These are phyloP conservation scores for Leptobrachium leishanense DNA, from an alignment of 2,113 vertebrate genomes.

Conservation along the genomic window DNA sequence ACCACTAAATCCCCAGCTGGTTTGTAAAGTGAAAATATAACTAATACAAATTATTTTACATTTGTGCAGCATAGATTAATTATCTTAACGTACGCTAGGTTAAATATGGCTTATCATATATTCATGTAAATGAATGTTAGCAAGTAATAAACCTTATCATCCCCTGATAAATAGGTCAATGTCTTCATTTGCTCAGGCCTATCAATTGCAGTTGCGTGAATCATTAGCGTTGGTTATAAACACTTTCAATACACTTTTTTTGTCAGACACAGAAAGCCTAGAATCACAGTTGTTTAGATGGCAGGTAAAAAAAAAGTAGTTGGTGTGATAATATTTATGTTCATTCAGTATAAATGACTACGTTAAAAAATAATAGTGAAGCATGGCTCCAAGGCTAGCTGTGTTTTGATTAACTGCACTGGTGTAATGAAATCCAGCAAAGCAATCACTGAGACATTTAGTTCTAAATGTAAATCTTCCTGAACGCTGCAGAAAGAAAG, in stretches of 20 bases:
- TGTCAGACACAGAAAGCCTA: neutral
- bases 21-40: too few species aligned
- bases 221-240: neutral
- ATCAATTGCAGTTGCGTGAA: neutral
- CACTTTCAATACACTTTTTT: neutral
- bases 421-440: conserved; percentile 78
- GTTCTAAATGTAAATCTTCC: conserved; percentile 78
- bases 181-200: neutral
- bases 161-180: neutral
- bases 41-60: neutral
- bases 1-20: too few species aligned
- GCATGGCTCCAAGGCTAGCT: conserved; percentile 69
- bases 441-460: conserved; percentile 81
- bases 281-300: too few species aligned
- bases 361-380: conserved; percentile 70
- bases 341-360: conserved; percentile 72
- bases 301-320: conserved; percentile 58
- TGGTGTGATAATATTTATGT: conserved; percentile 69
- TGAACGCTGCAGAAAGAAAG: conserved; percentile 70
- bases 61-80: neutral
- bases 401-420: conserved; percentile 77
- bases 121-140: neutral
- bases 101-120: neutral
- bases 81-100: too few species aligned
- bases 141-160: neutral